Conservation (phyloP, 2,888 invertebrate species). For the Apotomis turbidana region DNA sequence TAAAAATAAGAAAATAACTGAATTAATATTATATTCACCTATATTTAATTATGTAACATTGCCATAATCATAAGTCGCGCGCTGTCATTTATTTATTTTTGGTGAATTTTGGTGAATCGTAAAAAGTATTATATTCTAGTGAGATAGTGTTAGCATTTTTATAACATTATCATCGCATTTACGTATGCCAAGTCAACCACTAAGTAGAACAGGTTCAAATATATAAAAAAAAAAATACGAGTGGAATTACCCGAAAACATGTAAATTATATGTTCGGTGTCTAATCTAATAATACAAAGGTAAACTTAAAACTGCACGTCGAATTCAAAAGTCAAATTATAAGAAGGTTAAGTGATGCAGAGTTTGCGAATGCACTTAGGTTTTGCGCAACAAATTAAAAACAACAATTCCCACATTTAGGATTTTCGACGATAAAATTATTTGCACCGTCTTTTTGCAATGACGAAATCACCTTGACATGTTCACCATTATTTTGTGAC, state of each 20-base stretch:
- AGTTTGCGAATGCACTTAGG: slow-evolving; percentile 33
- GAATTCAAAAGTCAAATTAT: neutral
- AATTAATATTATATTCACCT: too few relatives aligned
- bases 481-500: slow-evolving; percentile 8
- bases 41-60: too few relatives aligned
- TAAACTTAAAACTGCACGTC: neutral
- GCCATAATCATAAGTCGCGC: too few relatives aligned
- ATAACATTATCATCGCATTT: too few relatives aligned
- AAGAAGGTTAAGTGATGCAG: slow-evolving; percentile 28
- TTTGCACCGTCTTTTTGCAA: slow-evolving; percentile 42
- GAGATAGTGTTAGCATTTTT: too few relatives aligned
- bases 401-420: slow-evolving; percentile 39
- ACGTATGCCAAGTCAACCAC: too few relatives aligned
- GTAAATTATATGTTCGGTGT: neutral
- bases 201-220: too few relatives aligned
- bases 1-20: neutral
- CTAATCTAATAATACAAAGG: neutral
- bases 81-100: too few relatives aligned
- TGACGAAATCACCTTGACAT: slow-evolving; percentile 43
- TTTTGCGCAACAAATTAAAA: slow-evolving; percentile 33
- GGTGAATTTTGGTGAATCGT: too few relatives aligned
- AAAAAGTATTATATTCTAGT: too few relatives aligned
- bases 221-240: too few relatives aligned
- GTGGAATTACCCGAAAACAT: too few relatives aligned
- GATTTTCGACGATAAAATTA: slow-evolving; percentile 43